These are phyloP conservation scores for Spodoptera frugiperda DNA, from an alignment of 1,140 invertebrate species.

Conservation along the genomic window DNA sequence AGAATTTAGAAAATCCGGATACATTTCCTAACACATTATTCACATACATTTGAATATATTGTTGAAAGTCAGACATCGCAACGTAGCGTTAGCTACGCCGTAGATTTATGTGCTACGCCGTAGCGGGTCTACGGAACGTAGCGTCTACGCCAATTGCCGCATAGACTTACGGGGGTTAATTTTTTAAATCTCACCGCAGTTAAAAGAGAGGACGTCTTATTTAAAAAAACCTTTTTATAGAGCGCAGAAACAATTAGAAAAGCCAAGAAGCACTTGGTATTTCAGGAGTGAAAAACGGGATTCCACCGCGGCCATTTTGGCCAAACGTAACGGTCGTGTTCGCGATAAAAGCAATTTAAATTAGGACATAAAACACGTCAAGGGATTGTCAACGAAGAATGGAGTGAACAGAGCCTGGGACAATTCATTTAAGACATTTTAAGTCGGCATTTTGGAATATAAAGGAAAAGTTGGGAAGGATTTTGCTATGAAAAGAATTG, in stretches of 20 bases:
- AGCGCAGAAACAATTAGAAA: conserved; percentile 59
- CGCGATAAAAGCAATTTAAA: conserved; percentile 78
- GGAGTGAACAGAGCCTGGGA: conserved; percentile 58
- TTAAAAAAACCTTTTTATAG: conserved; percentile 45
- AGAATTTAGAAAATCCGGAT: conserved; percentile 35
- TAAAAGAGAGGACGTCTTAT: conserved; percentile 31
- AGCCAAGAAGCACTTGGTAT: conserved; percentile 54
- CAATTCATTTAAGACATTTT: conserved; percentile 75
- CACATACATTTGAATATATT: conserved; percentile 45
- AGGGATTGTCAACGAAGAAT: conserved; percentile 73
- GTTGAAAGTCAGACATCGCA: conserved; percentile 42
- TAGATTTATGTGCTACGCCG: conserved; percentile 41
- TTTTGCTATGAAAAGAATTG: conserved; percentile 70
- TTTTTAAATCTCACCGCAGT: conserved; percentile 33
- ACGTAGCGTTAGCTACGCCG: conserved; percentile 37
- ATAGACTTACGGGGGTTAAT: conserved; percentile 16
- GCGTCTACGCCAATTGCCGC: conserved; percentile 15
- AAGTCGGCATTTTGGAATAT: conserved; percentile 61
- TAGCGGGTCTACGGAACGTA: conserved; percentile 8
- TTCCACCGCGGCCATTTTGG: conserved; percentile 55
- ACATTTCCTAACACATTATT: conserved; percentile 40
- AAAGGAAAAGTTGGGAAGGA: conserved; percentile 66
- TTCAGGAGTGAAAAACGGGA: conserved; percentile 66
- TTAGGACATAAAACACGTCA: conserved; percentile 80
- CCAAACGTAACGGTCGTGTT: conserved; percentile 64